Evolutionary conservation across 37 sponge, comb jelly and placozoan genomes (phyloP).

Genomic region (Crambe crambe): DNA sequence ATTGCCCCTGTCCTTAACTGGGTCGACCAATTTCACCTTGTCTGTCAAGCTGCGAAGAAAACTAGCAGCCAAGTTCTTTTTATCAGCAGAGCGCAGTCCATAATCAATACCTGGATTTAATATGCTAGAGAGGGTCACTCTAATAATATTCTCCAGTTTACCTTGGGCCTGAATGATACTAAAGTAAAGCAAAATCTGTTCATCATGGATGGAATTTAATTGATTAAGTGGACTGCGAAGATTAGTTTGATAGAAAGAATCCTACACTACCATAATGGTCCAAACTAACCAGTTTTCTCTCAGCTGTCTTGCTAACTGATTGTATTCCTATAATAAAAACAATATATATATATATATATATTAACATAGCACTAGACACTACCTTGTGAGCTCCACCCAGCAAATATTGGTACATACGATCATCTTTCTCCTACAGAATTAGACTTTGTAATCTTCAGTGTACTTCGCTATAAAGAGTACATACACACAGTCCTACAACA

Average conservation of each 20-base stretch:
- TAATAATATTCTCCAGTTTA: background rate
- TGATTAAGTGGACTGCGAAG: background rate
- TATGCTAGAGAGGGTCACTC: background rate
- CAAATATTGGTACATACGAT: background rate
- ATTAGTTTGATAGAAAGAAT: no score
- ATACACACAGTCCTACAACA: background rate
- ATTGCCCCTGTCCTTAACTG: constrained; percentile 62
- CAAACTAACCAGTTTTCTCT: background rate
- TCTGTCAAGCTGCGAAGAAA: constrained; percentile 13
- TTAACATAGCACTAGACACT: no score
- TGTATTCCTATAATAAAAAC: background rate
- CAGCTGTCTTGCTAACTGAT: background rate
- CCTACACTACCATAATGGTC: background rate
- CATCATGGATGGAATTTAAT: background rate
- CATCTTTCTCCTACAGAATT: background rate
- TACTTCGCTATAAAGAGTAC: background rate
- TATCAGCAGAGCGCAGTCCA: background rate
- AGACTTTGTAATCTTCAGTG: background rate
- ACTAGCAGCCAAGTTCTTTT: background rate
- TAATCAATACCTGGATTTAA: background rate
- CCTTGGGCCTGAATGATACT: constrained; percentile 2
- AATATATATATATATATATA: no score
- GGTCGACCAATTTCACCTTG: constrained; percentile 33
- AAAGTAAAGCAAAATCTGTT: background rate
- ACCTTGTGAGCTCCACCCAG: background rate